Conservation (phyloP, 2,113 vertebrate genomes). For the Callospermophilus lateralis region DNA sequence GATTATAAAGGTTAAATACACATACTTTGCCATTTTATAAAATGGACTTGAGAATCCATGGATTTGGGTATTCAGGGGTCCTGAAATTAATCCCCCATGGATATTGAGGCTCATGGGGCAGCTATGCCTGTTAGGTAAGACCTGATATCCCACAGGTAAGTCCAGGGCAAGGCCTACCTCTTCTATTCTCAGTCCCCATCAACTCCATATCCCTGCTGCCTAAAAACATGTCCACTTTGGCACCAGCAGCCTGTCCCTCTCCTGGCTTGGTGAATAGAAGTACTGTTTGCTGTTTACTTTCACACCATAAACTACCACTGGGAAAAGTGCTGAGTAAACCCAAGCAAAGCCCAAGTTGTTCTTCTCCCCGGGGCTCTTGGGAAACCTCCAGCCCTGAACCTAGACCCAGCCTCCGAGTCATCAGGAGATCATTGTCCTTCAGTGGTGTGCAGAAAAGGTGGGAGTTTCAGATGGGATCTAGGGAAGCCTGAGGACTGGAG, state of each 20-base stretch:
- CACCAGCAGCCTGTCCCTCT: neutral
- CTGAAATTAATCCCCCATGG: neutral
- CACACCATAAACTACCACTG: neutral
- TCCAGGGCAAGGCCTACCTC: neutral
- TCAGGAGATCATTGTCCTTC: neutral
- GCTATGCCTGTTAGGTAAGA: neutral
- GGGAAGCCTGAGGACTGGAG: neutral
- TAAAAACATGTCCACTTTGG: neutral
- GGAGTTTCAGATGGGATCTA: neutral
- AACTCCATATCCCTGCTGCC: neutral
- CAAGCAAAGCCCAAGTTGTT: neutral
- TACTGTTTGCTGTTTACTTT: neutral
- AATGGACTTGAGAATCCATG: neutral
- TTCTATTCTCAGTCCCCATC: neutral
- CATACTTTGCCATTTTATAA: neutral
- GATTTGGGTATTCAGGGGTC: neutral
- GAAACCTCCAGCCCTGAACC: neutral
- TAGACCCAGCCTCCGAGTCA: neutral
- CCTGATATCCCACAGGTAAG: neutral
- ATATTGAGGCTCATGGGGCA: neutral
- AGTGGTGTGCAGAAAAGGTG: fast-evolving
- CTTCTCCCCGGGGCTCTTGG: neutral
- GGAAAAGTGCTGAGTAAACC: neutral
- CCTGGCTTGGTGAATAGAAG: neutral
- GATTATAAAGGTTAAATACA: neutral